Evolutionary conservation across 2,888 invertebrate species (phyloP), one percentile per base, ranked within the genome.

Genomic region (Leptinotarsa rubiginosa): DNA sequence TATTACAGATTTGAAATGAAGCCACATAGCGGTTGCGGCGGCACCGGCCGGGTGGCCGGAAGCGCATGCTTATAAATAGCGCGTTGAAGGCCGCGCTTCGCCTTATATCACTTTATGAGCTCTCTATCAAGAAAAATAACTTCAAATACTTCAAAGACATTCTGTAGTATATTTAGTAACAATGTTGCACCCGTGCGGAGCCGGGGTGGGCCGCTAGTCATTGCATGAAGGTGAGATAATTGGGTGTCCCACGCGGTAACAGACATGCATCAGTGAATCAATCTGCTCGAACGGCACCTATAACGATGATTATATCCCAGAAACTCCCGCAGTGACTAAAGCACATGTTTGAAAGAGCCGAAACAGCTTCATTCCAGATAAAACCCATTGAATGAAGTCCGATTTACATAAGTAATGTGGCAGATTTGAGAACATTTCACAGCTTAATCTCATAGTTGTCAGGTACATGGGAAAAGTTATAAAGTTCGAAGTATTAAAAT

Each of bases 331-430:
- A 49, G 73, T 56, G 65, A 50, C 49, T 59, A 74, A 56, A 70
- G 49, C 66, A 56, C 65, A 70, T 50, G 66, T 70, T 56, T 66
- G 50, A 70, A 49, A 22, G 65, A 69, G 69, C 73, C 69, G 52
- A 73, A 74, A 74, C 66, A 66, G 65, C 73, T 70, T 74, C 50
- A 74, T 74, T 67, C 47, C 66, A 65, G 47, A 74, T 47, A 47
- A 62, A 62, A 62, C 62, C n/a, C 62, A 41, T 62, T 41, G 73
- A 65, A 74, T 70, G 59, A 70, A 70, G 66, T 66, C 59, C 65
- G 59, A 74, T 74, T 70, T 74, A 70, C 73, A 74, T 74, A 74
- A 22, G 59, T 74, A 70, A 74, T 74, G 70, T 62, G 73, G 65
- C 73, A 31, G 62, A 62, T 41, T 62, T 62, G 62, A 62, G 25